A percentile compares a stretch with the other conserved stretches of the same genome.
phyloP scores from a whole-genome alignment of 2,113 vertebrate species.

The Muntiacus muntjak region DNA sequence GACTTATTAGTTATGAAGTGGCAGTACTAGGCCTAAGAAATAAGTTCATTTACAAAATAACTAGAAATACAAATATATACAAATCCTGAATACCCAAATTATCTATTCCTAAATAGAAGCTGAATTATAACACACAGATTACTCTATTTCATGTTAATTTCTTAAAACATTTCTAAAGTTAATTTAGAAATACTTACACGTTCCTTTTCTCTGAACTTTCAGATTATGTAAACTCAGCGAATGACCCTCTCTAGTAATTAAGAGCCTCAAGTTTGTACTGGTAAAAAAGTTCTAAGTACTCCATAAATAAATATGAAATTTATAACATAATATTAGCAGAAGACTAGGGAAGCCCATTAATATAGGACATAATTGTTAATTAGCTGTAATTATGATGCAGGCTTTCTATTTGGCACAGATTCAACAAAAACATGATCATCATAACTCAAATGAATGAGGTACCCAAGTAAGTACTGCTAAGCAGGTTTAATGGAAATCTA shows the following conservation, averaged over 20 bases:
- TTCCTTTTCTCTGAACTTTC: slow-evolving; percentile 30
- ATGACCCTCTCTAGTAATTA: slow-evolving; percentile 15
- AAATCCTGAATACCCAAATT: neutral
- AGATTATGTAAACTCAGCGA: slow-evolving; percentile 8
- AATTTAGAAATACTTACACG: neutral
- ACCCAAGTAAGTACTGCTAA: slow-evolving; percentile 83
- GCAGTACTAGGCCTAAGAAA: neutral
- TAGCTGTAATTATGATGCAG: slow-evolving; percentile 89
- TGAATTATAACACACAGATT: neutral
- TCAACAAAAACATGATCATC: slow-evolving; percentile 84
- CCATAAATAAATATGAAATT: slow-evolving; percentile 77
- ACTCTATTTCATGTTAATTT: neutral
- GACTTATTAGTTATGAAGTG: neutral
- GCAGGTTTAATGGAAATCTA: slow-evolving; percentile 85
- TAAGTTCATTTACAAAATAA: neutral
- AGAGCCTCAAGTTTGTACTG: slow-evolving; percentile 1
- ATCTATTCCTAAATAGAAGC: neutral
- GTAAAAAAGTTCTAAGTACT: slow-evolving; percentile 47
- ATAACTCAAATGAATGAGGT: slow-evolving; percentile 83
- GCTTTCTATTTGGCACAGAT: slow-evolving; percentile 81
- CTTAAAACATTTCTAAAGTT: slow-evolving; percentile 42
- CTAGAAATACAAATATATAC: neutral
- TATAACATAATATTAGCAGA: slow-evolving; percentile 73
- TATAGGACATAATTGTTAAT: slow-evolving; percentile 83
- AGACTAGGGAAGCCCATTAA: slow-evolving; percentile 74